Evolutionary conservation across 2,888 invertebrate genomes (phyloP).

Genomic region (Augochlorella aurata): DNA sequence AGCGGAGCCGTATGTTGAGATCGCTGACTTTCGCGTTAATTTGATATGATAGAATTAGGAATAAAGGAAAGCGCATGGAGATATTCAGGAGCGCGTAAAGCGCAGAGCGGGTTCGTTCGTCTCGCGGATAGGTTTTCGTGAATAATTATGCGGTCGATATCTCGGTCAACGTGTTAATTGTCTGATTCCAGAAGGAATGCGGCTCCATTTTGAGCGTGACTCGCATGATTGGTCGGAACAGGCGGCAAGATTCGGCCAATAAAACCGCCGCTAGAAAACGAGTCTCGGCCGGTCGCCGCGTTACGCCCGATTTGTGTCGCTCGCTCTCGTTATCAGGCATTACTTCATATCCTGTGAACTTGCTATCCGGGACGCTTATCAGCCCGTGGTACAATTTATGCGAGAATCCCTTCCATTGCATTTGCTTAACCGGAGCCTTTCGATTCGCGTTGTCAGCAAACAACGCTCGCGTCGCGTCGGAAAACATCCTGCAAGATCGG

Average conservation of each 20-base stretch:
- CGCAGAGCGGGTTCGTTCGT: background rate
- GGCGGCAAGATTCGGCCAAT: background rate
- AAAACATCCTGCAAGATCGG: background rate
- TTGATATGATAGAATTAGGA: background rate
- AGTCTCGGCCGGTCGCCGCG: slow-evolving; percentile 9
- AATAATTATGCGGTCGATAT: background rate
- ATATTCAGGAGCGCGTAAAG: background rate
- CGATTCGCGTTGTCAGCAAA: background rate
- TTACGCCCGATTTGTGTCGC: slow-evolving; percentile 36
- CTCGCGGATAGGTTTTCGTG: background rate
- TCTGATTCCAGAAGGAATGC: slow-evolving; percentile 1
- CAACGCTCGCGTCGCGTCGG: background rate
- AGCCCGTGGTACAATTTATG: slow-evolving; percentile 24
- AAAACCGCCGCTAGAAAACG: background rate
- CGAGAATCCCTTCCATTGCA: background rate
- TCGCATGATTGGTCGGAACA: slow-evolving; percentile 6
- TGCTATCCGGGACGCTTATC: slow-evolving; percentile 37
- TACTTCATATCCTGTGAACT: slow-evolving; percentile 52
- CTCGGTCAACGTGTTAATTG: slow-evolving; percentile 10
- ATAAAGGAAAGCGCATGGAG: background rate
- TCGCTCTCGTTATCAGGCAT: slow-evolving; percentile 47
- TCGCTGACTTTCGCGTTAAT: background rate
- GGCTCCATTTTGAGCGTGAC: background rate
- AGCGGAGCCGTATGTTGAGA: background rate
- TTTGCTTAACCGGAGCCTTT: background rate